phyloP scores from a whole-genome alignment of 2,888 invertebrate species.

The Ophion ellenae region DNA sequence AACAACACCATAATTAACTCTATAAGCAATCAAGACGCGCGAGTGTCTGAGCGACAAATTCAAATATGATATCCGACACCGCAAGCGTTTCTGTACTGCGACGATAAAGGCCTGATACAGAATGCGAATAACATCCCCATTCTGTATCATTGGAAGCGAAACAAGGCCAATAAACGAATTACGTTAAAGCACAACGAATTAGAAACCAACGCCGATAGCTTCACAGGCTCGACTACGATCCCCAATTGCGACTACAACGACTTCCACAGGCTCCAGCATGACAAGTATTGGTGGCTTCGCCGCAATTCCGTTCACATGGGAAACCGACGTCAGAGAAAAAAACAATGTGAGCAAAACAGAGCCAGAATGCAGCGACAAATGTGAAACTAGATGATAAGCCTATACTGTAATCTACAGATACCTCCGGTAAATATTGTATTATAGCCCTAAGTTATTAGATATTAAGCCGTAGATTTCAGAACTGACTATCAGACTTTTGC shows the following conservation, averaged over 20 bases:
- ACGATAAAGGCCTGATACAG: no score
- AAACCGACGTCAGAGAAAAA: neutral
- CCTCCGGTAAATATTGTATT: neutral
- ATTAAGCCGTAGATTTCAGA: neutral
- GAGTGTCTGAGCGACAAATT: no score
- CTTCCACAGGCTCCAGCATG: neutral
- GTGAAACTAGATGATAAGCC: no score
- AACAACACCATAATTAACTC: no score
- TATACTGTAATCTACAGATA: neutral
- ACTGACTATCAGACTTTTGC: neutral
- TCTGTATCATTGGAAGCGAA: neutral
- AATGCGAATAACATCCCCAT: neutral
- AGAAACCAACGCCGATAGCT: no score
- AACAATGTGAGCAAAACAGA: neutral
- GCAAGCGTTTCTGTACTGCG: neutral
- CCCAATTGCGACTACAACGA: neutral
- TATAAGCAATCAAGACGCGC: no score
- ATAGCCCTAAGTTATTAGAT: neutral
- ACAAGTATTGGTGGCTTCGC: neutral
- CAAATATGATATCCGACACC: no score
- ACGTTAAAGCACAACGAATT: no score
- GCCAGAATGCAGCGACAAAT: no score
- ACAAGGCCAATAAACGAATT: no score
- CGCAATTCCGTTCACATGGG: neutral
- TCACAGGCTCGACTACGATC: no score